Conservation (phyloP, 2,113 vertebrate genomes). For the Hydrolagus affinis region DNA sequence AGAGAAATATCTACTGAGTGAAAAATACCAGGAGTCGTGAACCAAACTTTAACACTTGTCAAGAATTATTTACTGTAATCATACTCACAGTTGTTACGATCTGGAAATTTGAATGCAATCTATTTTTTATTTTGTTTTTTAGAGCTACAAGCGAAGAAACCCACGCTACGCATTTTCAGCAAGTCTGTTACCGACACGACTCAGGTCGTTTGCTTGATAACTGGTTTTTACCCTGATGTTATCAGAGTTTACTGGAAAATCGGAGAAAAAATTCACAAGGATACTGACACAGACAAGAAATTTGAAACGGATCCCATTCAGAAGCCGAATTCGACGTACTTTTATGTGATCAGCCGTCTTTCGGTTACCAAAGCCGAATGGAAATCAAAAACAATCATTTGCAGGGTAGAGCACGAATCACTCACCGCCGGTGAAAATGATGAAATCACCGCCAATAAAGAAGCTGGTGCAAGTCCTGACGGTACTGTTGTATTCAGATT, state of each 20-base stretch:
- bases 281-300: background rate
- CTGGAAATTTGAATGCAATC: background rate
- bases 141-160: fast-evolving
- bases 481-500: too few relatives aligned
- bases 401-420: background rate
- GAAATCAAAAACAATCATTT: background rate
- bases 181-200: too few relatives aligned
- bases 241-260: background rate
- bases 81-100: too few relatives aligned
- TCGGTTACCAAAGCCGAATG: background rate
- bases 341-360: background rate
- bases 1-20: too few relatives aligned
- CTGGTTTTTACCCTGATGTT: background rate
- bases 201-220: background rate
- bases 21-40: too few relatives aligned
- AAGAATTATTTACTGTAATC: too few relatives aligned
- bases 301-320: background rate
- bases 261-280: fast-evolving
- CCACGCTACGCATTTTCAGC: background rate
- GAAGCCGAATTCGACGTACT: background rate
- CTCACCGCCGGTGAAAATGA: too few relatives aligned
- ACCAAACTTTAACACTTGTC: too few relatives aligned
- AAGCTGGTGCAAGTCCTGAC: too few relatives aligned
- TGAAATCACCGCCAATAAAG: too few relatives aligned
- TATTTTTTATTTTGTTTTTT: background rate